Conservation (phyloP, 2,113 vertebrate genomes). For the Apteryx owenii region DNA sequence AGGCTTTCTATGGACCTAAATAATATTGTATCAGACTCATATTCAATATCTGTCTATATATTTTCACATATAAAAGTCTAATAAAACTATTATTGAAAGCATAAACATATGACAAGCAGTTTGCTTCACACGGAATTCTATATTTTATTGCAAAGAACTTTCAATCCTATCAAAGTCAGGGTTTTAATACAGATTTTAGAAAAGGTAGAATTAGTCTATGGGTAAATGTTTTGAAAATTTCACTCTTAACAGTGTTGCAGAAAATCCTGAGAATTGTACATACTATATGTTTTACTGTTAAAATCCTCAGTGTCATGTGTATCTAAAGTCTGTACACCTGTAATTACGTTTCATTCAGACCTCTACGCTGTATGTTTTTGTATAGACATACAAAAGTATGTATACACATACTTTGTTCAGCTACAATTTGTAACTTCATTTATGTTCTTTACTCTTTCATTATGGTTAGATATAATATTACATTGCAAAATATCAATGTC, state of each 20-base stretch:
- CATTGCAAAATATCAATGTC: neutral
- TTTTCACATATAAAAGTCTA: too few species aligned
- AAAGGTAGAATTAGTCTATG: neutral
- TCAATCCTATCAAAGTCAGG: neutral
- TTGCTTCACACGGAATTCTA: neutral
- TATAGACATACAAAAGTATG: neutral
- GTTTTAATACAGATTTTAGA: neutral
- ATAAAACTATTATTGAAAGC: neutral
- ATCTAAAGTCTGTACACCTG: neutral
- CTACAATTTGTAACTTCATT: neutral
- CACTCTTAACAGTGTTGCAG: neutral
- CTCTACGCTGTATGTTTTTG: neutral
- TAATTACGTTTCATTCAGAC: neutral
- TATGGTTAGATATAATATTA: neutral
- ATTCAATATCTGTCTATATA: neutral
- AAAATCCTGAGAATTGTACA: neutral
- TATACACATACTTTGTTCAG: neutral
- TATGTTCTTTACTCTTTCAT: neutral
- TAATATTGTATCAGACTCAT: neutral
- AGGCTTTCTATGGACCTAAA: neutral
- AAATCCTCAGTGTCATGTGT: neutral
- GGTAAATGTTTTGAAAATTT: neutral
- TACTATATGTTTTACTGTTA: neutral
- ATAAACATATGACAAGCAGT: neutral
- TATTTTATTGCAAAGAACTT: neutral